Percentiles rank a stretch among this genome's conserved stretches.
phyloP scores from a whole-genome alignment of 2,888 invertebrate genomes.

The Apamea monoglypha region DNA sequence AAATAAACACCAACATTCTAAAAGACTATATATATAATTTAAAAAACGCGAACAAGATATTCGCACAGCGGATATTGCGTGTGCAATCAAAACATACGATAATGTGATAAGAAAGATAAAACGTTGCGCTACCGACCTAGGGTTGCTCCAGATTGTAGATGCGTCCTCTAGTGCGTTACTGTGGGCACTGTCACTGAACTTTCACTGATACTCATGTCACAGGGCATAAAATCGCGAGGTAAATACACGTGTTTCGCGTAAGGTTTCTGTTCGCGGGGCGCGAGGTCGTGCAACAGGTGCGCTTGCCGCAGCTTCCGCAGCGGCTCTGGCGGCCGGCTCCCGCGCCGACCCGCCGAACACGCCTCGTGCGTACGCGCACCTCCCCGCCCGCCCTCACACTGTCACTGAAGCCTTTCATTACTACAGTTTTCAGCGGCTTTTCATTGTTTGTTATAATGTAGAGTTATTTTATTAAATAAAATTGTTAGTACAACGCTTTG shows the following conservation, averaged over 20 bases:
- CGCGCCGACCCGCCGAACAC: slow-evolving; percentile 74
- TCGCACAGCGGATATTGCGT: slow-evolving; percentile 81
- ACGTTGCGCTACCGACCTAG: slow-evolving; percentile 83
- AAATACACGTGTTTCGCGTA: slow-evolving; percentile 68
- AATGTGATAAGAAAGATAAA: slow-evolving; percentile 81
- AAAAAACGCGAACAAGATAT: slow-evolving; percentile 69
- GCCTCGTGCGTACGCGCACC: slow-evolving; percentile 85
- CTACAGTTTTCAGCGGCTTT: slow-evolving; percentile 72
- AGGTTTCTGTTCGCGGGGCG: slow-evolving; percentile 55
- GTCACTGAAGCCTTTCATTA: slow-evolving; percentile 82
- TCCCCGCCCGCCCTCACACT: slow-evolving; percentile 81
- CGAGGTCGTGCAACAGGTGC: slow-evolving; percentile 80
- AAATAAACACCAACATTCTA: slow-evolving; percentile 9
- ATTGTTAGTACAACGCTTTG: background rate
- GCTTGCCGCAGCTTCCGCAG: slow-evolving; percentile 87
- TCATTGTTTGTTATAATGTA: slow-evolving; percentile 5
- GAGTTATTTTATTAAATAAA: background rate
- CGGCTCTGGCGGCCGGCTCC: slow-evolving; percentile 79
- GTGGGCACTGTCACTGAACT: slow-evolving; percentile 81
- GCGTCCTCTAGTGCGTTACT: slow-evolving; percentile 65
- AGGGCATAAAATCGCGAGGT: slow-evolving; percentile 51
- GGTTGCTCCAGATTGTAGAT: slow-evolving; percentile 81
- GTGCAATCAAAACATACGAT: slow-evolving; percentile 80
- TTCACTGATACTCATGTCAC: slow-evolving; percentile 82
- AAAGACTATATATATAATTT: no score